Conservation (phyloP, 1,140 invertebrate genomes). For the Penaeus vannamei region DNA sequence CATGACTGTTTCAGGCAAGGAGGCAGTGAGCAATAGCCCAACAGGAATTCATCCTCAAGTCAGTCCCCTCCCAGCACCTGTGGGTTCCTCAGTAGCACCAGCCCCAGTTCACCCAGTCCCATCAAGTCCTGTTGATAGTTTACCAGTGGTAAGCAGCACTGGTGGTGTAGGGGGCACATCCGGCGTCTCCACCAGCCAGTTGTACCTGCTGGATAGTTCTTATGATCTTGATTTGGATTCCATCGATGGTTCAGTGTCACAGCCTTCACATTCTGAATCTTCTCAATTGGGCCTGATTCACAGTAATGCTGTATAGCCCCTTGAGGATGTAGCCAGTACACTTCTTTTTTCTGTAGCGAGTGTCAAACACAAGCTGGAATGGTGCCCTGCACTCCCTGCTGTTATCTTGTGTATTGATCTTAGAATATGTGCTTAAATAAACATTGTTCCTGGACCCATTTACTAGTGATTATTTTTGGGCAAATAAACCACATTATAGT, state of each 20-base stretch:
- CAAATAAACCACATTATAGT: too few species aligned
- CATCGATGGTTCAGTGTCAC: constrained; percentile 59
- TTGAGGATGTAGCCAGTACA: neutral
- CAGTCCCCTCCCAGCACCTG: constrained; percentile 32
- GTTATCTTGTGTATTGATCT: too few species aligned
- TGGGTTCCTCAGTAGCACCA: constrained; percentile 18
- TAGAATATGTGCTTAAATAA: too few species aligned
- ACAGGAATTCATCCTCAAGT: neutral
- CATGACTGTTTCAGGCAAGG: constrained; percentile 13
- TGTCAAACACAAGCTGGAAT: too few species aligned
- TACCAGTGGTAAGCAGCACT: neutral
- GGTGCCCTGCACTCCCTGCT: too few species aligned
- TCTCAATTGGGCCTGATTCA: constrained; percentile 59
- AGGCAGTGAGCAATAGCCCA: constrained; percentile 20
- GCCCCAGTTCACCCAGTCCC: constrained; percentile 16
- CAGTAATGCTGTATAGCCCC: constrained; percentile 59
- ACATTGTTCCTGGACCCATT: too few species aligned
- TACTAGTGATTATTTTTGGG: too few species aligned
- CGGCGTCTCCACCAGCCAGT: constrained; percentile 56
- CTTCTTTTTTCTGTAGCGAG: too few species aligned
- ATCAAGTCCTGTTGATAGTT: constrained; percentile 19
- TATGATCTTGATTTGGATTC: constrained; percentile 59
- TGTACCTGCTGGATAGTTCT: constrained; percentile 60
- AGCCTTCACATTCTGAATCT: constrained; percentile 58
- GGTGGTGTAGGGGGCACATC: constrained; percentile 42